phyloP scores from a whole-genome alignment of 2,113 vertebrate species.

The Camelus bactrianus region DNA sequence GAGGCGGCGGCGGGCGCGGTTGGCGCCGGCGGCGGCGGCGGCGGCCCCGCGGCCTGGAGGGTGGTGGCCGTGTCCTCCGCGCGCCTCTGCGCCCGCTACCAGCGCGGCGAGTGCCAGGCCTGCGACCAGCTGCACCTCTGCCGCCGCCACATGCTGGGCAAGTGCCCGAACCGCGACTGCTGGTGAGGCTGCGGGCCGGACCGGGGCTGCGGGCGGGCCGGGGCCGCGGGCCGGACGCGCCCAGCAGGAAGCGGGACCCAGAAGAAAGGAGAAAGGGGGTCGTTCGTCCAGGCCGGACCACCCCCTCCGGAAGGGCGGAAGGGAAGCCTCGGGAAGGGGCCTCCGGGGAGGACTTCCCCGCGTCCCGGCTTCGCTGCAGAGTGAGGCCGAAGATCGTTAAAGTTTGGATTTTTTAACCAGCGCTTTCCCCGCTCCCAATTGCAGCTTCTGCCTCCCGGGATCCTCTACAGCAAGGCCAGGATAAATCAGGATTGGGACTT shows the following conservation, averaged over 20 bases:
- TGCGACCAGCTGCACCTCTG: conserved; percentile 89
- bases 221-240: neutral
- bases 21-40: conserved; percentile 70
- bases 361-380: neutral
- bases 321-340: neutral
- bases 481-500: neutral
- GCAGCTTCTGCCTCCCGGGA: neutral
- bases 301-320: neutral
- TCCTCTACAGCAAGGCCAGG: rapidly evolving
- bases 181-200: conserved; percentile 72
- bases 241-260: neutral
- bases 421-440: neutral
- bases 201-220: rapidly evolving
- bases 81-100: conserved; percentile 82
- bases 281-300: neutral
- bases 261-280: no score
- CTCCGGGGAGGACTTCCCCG: neutral
- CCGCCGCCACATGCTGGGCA: conserved; percentile 84
- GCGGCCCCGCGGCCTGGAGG: conserved; percentile 40
- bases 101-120: conserved; percentile 79
- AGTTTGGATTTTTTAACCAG: rapidly evolving
- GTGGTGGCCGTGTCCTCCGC: conserved; percentile 84
- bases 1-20: neutral
- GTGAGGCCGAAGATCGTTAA: neutral
- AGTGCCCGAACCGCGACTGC: conserved; percentile 79